A percentile compares a stretch with the other conserved stretches of the same genome.
Conservation (phyloP, 2,888 invertebrate species). For the Platypus cylindrus region DNA sequence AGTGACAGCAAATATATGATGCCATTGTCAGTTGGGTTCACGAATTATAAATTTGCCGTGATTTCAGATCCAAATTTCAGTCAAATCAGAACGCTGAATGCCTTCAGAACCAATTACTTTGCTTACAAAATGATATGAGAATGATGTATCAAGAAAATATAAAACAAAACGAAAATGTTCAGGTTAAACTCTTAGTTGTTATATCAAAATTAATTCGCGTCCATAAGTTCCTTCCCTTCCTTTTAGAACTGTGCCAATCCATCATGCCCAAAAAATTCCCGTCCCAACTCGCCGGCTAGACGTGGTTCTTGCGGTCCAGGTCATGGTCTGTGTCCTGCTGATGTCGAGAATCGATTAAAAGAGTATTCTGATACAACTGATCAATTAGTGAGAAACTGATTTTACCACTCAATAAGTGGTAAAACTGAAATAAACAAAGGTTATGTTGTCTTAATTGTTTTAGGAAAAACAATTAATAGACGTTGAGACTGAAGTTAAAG, state of each 20-base stretch:
- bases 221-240: not conserved
- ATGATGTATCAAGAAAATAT: constrained; percentile 49
- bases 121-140: constrained; percentile 50
- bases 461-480: constrained; percentile 48
- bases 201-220: not conserved
- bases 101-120: constrained; percentile 46
- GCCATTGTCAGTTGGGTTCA: not conserved
- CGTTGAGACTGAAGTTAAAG: constrained; percentile 47
- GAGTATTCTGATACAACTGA: constrained; percentile 36
- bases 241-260: constrained; percentile 12
- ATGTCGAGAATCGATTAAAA: constrained; percentile 33
- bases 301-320: constrained; percentile 27
- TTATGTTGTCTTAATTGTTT: constrained; percentile 5
- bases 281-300: constrained; percentile 9
- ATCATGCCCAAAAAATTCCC: constrained; percentile 13
- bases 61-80: constrained; percentile 47
- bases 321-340: constrained; percentile 35
- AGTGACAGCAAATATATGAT: constrained; percentile 4
- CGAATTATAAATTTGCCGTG: not conserved
- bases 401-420: not conserved
- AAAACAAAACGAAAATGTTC: constrained; percentile 42
- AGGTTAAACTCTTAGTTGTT: constrained; percentile 8
- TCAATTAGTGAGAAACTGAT: constrained; percentile 7
- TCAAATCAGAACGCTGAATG: constrained; percentile 50
- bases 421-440: not conserved